Evolutionary conservation across 2,113 vertebrate genomes (phyloP).

Genomic region (Pelmatolapia mariae): DNA sequence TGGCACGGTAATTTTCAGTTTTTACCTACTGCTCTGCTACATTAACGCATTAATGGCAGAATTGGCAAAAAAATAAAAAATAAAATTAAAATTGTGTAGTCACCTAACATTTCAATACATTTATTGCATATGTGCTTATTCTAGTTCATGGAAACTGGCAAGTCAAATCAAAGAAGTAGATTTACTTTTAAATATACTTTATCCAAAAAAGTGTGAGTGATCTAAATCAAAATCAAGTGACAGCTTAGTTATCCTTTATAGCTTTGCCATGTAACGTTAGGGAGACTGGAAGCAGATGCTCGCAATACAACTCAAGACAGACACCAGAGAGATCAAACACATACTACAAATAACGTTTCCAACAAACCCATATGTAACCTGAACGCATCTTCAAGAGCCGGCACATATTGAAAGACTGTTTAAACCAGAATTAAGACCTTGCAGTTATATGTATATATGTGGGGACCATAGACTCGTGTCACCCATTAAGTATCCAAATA

Average conservation of each 20-base stretch:
- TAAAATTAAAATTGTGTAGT: not conserved
- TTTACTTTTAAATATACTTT: not conserved
- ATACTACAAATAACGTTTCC: conserved; percentile 23
- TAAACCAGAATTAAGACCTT: not conserved
- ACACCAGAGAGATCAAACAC: conserved; percentile 35
- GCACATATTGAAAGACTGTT: not conserved
- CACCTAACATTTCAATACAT: not conserved
- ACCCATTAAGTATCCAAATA: not conserved
- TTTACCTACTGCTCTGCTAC: not conserved
- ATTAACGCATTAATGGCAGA: not conserved
- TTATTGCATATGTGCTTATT: not conserved
- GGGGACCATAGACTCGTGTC: not conserved
- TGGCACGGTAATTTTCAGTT: not conserved
- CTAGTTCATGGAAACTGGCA: not conserved
- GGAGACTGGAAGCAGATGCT: conserved; percentile 60
- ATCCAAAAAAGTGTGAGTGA: not conserved
- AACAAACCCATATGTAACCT: conserved; percentile 28
- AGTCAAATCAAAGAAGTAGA: not conserved
- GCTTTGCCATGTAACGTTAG: conserved; percentile 13
- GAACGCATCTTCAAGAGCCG: not conserved
- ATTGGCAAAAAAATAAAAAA: not conserved
- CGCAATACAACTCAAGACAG: not conserved
- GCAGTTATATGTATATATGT: not conserved
- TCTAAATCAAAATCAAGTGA: conserved; percentile 40
- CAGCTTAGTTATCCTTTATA: conserved; percentile 36